Percentiles rank a stretch among this genome's conserved stretches.
Conservation (phyloP, 2,888 invertebrate species). For the Drosophila siamana region DNA sequence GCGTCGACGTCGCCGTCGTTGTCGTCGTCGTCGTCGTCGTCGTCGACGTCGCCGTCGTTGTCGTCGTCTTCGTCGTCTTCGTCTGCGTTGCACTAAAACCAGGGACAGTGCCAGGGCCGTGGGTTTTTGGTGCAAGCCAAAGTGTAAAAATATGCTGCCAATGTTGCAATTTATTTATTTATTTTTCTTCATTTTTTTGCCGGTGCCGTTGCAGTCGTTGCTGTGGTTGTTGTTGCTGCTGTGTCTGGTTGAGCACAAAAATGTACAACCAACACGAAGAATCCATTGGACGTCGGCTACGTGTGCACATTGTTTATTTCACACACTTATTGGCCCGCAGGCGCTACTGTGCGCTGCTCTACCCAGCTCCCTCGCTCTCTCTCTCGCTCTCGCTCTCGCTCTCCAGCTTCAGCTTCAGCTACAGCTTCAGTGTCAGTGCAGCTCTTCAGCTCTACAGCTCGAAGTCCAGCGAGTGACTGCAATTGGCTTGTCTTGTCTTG, state of each 20-base stretch:
- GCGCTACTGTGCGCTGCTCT: conserved; percentile 77
- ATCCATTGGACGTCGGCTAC: conserved; percentile 59
- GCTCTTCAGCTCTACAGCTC: conserved; percentile 25
- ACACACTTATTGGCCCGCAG: conserved; percentile 81
- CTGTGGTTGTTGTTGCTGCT: conserved; percentile 24
- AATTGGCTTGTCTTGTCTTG: conserved; percentile 79
- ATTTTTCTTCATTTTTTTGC: conserved; percentile 72
- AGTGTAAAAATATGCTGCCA: conserved; percentile 81
- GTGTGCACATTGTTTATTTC: conserved; percentile 81
- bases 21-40: too few relatives aligned
- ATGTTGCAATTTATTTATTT: conserved; percentile 81
- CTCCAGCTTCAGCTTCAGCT: conserved; percentile 19
- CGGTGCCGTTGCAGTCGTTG: conserved; percentile 13
- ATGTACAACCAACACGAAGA: conserved; percentile 74
- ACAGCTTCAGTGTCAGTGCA: too few relatives aligned
- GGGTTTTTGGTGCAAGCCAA: conserved; percentile 75
- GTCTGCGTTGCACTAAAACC: conserved; percentile 51
- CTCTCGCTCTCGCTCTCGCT: conserved; percentile 19
- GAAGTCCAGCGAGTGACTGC: conserved; percentile 44
- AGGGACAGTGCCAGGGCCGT: conserved; percentile 63
- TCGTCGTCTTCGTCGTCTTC: conserved; percentile 2
- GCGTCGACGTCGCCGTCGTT: conserved; percentile 49
- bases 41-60: too few relatives aligned
- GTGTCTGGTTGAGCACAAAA: conserved; percentile 75
- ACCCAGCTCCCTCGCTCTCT: too few relatives aligned